Base-by-base conservation (phyloP, 64 coral and sea anemone genomes). In the Hydrozoanthus tunicans region DNA sequence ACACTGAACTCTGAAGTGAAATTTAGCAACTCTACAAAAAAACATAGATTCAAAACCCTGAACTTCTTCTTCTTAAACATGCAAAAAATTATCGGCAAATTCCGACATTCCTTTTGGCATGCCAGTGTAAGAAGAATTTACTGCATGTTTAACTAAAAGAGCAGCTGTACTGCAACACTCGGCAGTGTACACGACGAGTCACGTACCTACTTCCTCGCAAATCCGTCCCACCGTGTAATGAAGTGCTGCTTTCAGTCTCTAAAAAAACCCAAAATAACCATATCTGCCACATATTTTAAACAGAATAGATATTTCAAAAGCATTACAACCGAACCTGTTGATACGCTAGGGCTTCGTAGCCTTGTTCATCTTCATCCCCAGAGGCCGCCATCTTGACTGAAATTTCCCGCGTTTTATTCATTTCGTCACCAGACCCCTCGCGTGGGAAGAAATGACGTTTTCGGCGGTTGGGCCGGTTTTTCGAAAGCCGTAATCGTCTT, bases 221-320 rank as follows among this genome's bases (percentile, higher is more conserved):
- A 96, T 92, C 10, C 85, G 79, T 53, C 95, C 95, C 8, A 96
- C 92, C 15, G 92, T 94, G 77, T 94, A 96, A 65, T 96, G 95
- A 32, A 96, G 79, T 2, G 95, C 95, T 9, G 95, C 95, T 64
- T 94, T 96, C 15, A 96, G 78, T 82, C 95, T 73, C 95, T 96
- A 77, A 57, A 90, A 77, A 27, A 56, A 9, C 65, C 7, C 17
- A 57, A 10, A 54, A 64, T 17, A 65, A 24, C 53, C 15, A 62
- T 24, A 15, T 65, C 24, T 79, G 6, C 15, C 9, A 32, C 6
- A 54, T 52, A 4, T 57, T 53, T 6, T 55, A 14, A 14, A 5
- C 3, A 65, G 77, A 66, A 43, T 85, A 43, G 56, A 65, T 75
- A 79, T 77, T 2, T 79, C 68, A 57, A 85, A 74, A 74, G 5